These are phyloP conservation scores for Pectinophora gossypiella DNA, from an alignment of 1,140 invertebrate species.

Conservation along the genomic window DNA sequence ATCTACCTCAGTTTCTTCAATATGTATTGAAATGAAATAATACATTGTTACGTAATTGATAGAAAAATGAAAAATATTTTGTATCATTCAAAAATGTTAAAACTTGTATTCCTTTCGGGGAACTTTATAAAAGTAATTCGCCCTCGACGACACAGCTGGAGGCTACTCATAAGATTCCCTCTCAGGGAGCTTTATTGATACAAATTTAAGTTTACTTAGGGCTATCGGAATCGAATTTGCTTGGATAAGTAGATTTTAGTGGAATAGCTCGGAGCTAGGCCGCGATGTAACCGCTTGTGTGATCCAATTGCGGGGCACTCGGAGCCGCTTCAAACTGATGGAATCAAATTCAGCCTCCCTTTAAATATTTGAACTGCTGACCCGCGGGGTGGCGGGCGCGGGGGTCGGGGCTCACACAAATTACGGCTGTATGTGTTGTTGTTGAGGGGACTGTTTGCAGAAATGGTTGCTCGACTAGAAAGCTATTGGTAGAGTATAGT, in stretches of 20 bases:
- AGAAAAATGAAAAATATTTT: too few species aligned
- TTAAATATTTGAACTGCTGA: constrained; percentile 63
- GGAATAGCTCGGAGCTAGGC: constrained; percentile 41
- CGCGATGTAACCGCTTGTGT: constrained; percentile 52
- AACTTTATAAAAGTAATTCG: too few species aligned
- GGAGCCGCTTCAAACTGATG: constrained; percentile 26
- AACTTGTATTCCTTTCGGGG: too few species aligned
- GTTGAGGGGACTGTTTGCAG: not conserved
- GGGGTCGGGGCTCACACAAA: constrained; percentile 1
- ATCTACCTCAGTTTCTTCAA: not conserved
- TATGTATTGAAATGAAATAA: too few species aligned
- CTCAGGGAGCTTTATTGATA: constrained; percentile 25
- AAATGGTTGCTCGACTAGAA: too few species aligned
- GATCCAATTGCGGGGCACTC: constrained; percentile 60
- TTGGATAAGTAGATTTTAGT: constrained; percentile 58
- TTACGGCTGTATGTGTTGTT: not conserved
- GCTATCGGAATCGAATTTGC: constrained; percentile 57
- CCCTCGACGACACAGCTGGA: not conserved
- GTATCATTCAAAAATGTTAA: too few species aligned
- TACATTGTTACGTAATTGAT: too few species aligned
- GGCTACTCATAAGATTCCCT: not conserved
- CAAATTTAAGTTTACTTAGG: constrained; percentile 57
- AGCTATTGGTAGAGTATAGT: too few species aligned
- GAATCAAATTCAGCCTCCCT: constrained; percentile 55
- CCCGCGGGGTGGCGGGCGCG: constrained; percentile 2